phyloP scores from a whole-genome alignment of 2,113 vertebrate species.

The Nerophis ophidion region DNA sequence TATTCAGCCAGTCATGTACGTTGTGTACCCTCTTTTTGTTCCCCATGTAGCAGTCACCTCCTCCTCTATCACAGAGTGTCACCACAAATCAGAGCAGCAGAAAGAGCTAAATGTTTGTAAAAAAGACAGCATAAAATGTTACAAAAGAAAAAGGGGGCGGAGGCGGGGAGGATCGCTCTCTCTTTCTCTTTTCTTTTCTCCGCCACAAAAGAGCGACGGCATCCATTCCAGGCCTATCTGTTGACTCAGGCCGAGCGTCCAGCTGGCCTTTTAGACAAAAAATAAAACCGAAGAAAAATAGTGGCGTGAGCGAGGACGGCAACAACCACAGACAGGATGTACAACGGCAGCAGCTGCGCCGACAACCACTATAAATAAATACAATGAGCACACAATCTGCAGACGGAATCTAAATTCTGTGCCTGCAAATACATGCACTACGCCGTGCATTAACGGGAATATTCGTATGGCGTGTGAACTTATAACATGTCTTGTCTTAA shows the following conservation, averaged over 20 bases:
- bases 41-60: conserved; percentile 31
- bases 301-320: conserved; percentile 20
- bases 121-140: conserved; percentile 26
- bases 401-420: not conserved
- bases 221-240: conserved; percentile 58
- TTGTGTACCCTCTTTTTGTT: conserved; percentile 28
- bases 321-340: not conserved
- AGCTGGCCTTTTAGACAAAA: conserved; percentile 45
- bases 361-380: conserved; percentile 18
- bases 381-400: conserved; percentile 9
- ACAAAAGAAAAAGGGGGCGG: conserved; percentile 14
- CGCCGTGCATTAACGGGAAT: no score
- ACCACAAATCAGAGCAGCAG: conserved; percentile 49
- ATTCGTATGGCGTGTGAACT: no score
- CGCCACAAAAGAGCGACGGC: conserved; percentile 50
- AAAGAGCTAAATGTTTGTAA: conserved; percentile 23
- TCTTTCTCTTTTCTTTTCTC: conserved; percentile 13
- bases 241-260: conserved; percentile 51
- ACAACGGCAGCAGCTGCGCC: conserved; percentile 31
- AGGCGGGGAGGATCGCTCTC: conserved; percentile 16
- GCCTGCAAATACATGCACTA: not conserved
- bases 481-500: no score
- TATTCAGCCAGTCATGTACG: conserved; percentile 40
- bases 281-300: conserved; percentile 33
- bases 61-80: conserved; percentile 39